These are phyloP conservation scores for Acipenser ruthenus DNA, from an alignment of 2,797 vertebrate species.

Conservation along the genomic window DNA sequence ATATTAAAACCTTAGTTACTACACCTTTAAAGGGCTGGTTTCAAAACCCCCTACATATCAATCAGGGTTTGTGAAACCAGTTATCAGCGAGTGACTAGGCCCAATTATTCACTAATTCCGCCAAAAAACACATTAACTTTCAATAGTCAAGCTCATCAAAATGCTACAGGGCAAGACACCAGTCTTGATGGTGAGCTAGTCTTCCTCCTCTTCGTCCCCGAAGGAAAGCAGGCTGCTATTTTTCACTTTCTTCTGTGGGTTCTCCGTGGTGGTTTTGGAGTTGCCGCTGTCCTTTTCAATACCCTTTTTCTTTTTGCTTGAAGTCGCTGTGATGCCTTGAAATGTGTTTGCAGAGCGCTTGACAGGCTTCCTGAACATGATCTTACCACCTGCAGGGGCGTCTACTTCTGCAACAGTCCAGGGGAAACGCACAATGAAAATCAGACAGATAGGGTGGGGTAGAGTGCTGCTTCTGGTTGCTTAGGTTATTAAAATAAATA, in stretches of 20 bases:
- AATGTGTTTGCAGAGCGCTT: slow-evolving; percentile 78
- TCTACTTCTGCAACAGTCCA: slow-evolving; percentile 57
- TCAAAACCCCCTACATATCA: too few relatives aligned
- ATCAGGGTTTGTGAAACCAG: too few relatives aligned
- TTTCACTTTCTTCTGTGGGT: slow-evolving; percentile 74
- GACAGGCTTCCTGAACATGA: slow-evolving; percentile 85
- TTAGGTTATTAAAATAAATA: too few relatives aligned
- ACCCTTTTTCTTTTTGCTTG: slow-evolving; percentile 80
- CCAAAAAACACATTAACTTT: background rate
- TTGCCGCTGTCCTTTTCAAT: slow-evolving; percentile 31
- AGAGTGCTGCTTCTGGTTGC: too few relatives aligned
- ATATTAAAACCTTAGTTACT: too few relatives aligned
- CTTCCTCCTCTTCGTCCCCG: slow-evolving; percentile 79
- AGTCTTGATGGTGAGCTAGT: slow-evolving; percentile 40
- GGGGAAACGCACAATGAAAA: background rate
- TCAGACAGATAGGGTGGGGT: too few relatives aligned
- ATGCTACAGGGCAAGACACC: background rate
- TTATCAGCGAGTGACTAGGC: too few relatives aligned
- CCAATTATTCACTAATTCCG: too few relatives aligned
- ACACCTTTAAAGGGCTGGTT: too few relatives aligned
- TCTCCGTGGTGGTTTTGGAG: slow-evolving; percentile 38
- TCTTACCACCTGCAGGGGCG: slow-evolving; percentile 73
- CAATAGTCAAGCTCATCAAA: background rate
- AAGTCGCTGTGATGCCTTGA: slow-evolving; percentile 79
- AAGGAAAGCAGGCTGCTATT: slow-evolving; percentile 93